Conservation (phyloP, 1,140 invertebrate genomes). For the Brachionus angularis region DNA sequence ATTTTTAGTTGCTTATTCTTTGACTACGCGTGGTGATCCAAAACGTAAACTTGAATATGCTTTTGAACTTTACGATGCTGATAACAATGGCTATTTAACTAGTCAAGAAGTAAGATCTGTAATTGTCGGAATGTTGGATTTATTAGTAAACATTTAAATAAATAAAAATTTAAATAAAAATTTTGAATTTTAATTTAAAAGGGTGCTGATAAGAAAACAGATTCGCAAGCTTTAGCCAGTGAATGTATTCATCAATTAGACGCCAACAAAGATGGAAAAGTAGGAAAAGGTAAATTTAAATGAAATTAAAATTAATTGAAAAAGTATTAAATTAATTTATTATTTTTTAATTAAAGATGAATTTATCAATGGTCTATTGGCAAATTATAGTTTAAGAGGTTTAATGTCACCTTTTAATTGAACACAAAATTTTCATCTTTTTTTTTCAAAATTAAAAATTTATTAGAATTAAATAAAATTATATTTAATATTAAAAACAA, state of each 20-base stretch:
- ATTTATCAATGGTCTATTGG: neutral
- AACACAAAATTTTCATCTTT: too few species aligned
- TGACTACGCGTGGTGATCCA: neutral
- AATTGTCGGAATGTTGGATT: slow-evolving; percentile 32
- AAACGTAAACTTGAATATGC: neutral
- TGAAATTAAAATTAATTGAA: too few species aligned
- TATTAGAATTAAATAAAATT: too few species aligned
- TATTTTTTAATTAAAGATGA: too few species aligned
- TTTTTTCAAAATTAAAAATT: too few species aligned
- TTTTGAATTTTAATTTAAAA: too few species aligned
- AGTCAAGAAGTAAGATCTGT: slow-evolving; percentile 15
- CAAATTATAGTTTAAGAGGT: too few species aligned
- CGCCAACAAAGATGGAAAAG: neutral
- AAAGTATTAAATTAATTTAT: too few species aligned
- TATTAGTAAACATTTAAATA: neutral
- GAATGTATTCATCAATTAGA: neutral
- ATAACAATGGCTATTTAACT: slow-evolving; percentile 12
- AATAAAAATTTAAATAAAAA: slow-evolving; percentile 1
- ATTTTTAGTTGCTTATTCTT: neutral
- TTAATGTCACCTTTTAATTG: too few species aligned
- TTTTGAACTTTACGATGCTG: slow-evolving; percentile 3
- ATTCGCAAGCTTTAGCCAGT: neutral
- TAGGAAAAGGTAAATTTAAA: too few species aligned
- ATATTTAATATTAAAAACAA: too few species aligned
- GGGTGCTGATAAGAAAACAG: neutral